Percentiles rank a stretch among this genome's conserved stretches.
Conservation (phyloP, 2,888 invertebrate genomes). For the Barypeithes pellucidus region DNA sequence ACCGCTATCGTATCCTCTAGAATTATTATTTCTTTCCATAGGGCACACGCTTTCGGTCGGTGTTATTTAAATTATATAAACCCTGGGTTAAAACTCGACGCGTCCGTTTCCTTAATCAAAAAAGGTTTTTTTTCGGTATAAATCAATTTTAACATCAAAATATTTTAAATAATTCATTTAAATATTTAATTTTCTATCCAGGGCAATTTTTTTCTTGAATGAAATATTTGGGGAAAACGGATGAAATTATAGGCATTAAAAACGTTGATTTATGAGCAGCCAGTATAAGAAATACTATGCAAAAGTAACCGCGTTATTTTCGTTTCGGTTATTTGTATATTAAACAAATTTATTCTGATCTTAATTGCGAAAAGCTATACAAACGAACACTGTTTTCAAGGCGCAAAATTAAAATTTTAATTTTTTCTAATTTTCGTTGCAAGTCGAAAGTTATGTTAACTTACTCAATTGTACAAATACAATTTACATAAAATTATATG, state of each 20-base stretch:
- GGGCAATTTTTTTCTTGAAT: not conserved
- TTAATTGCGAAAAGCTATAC: not conserved
- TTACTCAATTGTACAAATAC: too few species aligned
- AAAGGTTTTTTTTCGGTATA: too few species aligned
- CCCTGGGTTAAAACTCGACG: too few species aligned
- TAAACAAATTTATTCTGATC: not conserved
- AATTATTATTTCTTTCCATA: too few species aligned
- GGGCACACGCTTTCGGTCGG: too few species aligned
- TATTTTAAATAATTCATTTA: constrained; percentile 18
- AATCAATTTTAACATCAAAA: not conserved
- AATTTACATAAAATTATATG: too few species aligned
- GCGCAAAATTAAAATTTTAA: not conserved
- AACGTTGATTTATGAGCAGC: constrained; percentile 8
- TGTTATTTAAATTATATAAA: too few species aligned
- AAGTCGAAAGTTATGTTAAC: not conserved
- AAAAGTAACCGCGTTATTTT: constrained; percentile 6
- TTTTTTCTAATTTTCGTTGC: not conserved
- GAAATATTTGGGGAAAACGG: constrained; percentile 1
- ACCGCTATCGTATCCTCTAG: too few species aligned
- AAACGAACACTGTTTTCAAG: not conserved
- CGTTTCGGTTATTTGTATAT: constrained; percentile 1
- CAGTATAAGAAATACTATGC: constrained; percentile 11
- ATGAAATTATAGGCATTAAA: constrained; percentile 5
- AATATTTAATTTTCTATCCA: constrained; percentile 2
- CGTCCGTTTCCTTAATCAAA: too few species aligned